Evolutionary conservation across 2,113 vertebrate genomes (phyloP), one percentile per base, ranked within the genome.

Genomic region (Hirundichthys speculiger): DNA sequence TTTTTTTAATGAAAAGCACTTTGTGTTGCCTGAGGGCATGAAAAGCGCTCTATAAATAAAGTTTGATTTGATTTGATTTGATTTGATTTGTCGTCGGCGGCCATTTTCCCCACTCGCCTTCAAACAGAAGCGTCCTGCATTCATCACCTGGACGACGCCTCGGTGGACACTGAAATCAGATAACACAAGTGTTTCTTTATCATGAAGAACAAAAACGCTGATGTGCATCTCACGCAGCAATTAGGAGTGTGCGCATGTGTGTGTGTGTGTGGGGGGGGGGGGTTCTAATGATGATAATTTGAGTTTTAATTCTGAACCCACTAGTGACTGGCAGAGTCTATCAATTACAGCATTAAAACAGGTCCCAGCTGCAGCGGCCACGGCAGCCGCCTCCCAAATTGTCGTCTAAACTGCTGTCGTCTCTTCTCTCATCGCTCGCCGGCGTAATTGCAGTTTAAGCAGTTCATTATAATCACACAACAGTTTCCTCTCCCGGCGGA

Each of bases 251-350:
- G n/a, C n/a, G n/a, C n/a, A n/a, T n/a, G n/a, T n/a, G n/a, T n/a
- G n/a, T n/a, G n/a, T n/a, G n/a, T n/a, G n/a, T n/a, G n/a, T n/a
- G n/a, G 25, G 19, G 69, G 15, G 41, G 59, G 15, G 53, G 54
- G 60, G 22, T 41, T 64, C 89, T 93, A 96, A 94, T 94, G 92
- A 93, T 84, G 70, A 91, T 91, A 94, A 95, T 94, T 93, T 94
- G 91, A 91, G 92, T 92, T 94, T 93, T 95, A 93, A 94, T 96
- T 95, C 91, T 92, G 94, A 94, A 94, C 91, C 92, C 93, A 92
- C 91, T 94, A 91, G 91, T 92, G 93, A 94, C 92, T 94, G 94
- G 93, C 93, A 94, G 88, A 89, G 84, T 94, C 94, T 93, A 95
- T 96, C 94, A 97, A 95, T 96, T 97, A 95, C 42, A 79, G 84